Percentiles rank a stretch among this genome's conserved stretches.
These are phyloP conservation scores for Himalopsyche kuldschensis DNA, from an alignment of 2,888 invertebrate genomes.

Conservation along the genomic window DNA sequence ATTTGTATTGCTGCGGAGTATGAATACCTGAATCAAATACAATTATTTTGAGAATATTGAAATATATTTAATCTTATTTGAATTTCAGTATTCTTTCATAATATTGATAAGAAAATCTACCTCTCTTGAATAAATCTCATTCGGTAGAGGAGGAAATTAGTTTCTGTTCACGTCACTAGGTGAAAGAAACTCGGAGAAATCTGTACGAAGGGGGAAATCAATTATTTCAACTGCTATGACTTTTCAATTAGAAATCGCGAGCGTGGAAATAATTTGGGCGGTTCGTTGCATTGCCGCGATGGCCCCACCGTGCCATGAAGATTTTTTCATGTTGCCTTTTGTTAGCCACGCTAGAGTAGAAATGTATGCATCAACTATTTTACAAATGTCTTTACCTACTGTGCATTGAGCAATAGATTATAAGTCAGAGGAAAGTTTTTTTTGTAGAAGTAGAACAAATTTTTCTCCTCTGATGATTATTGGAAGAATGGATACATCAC, in stretches of 20 bases:
- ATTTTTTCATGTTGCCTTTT: not conserved
- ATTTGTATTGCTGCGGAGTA: no score
- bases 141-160: constrained; percentile 43
- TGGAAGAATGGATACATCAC: no score
- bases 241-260: constrained; percentile 65
- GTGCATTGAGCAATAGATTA: no score
- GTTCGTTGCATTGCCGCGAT: constrained; percentile 5
- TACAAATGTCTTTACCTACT: no score
- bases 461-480: no score
- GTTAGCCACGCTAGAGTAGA: not conserved
- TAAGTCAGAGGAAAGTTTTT: no score
- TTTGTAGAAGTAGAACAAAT: no score
- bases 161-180: constrained; percentile 43
- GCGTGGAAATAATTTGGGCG: constrained; percentile 60
- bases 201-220: constrained; percentile 49
- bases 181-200: constrained; percentile 43
- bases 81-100: no score
- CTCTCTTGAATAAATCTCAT: constrained; percentile 16
- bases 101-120: not conserved
- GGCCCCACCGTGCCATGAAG: not conserved
- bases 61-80: no score
- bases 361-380: not conserved
- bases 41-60: no score
- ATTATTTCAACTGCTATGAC: constrained; percentile 63
- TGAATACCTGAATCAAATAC: no score